Evolutionary conservation across 2,113 vertebrate genomes (phyloP).

Genomic region (Psilopsiagon aymara): DNA sequence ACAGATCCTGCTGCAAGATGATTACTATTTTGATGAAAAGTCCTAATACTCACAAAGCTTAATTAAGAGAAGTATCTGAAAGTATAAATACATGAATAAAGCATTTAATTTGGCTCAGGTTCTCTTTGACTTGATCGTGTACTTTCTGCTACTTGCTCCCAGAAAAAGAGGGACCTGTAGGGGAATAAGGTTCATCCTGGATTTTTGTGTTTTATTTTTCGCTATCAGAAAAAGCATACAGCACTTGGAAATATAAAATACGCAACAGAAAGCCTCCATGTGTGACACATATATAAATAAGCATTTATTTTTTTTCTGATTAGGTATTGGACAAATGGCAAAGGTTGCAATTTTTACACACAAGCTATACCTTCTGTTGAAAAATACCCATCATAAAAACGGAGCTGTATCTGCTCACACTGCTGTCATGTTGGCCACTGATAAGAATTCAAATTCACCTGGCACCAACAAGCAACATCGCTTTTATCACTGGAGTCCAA

Average conservation of each 20-base stretch:
- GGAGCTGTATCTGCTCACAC: background rate
- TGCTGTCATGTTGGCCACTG: background rate
- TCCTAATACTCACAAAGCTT: background rate
- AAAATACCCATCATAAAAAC: background rate
- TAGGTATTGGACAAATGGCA: background rate
- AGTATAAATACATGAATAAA: background rate
- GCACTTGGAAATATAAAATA: background rate
- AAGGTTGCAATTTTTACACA: background rate
- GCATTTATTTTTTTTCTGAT: background rate
- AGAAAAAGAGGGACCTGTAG: background rate
- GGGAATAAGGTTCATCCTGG: background rate
- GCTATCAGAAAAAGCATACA: background rate
- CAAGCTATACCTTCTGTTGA: background rate
- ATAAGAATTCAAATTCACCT: background rate
- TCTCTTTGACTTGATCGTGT: background rate
- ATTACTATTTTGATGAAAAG: background rate
- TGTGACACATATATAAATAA: background rate
- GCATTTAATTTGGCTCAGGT: background rate
- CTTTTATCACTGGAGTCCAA: background rate
- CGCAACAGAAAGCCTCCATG: background rate
- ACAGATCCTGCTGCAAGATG: background rate
- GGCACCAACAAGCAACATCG: background rate
- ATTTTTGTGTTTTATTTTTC: background rate
- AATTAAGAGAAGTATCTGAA: slow-evolving; percentile 5
- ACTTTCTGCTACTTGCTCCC: background rate